Evolutionary conservation across 2,797 vertebrate genomes (phyloP), one percentile per base, ranked within the genome.

Genomic region (Melanotaenia trifasciata): DNA sequence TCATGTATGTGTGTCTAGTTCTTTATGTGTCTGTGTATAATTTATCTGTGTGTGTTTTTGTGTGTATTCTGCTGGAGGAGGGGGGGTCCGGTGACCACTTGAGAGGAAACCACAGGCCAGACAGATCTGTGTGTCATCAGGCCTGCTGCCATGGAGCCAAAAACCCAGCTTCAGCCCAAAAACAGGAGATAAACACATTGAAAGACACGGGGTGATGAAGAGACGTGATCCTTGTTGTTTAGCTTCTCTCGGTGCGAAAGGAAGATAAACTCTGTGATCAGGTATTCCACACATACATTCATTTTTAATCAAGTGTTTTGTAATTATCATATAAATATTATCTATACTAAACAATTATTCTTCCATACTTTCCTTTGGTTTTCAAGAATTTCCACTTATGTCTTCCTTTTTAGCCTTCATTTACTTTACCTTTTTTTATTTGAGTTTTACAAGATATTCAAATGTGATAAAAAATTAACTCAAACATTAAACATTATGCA

Each of bases 91-190:
- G 72, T 83, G 88, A 90, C 92, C 91, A 89, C 88, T 92, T 92
- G 59, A 90, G 86, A 92, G 84, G 61, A 91, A 90, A 90, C 91
- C 92, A 88, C 87, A 88, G 86, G 80, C 90, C 91, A 92, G 91
- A 92, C 88, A 86, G 88, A 81, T 62, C 65, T 76, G 84, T 91
- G 92, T 93, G 91, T 94, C 89, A 93, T 90, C 87, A 66, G 64
- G 74, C 63, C 71, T 59, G 80, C 70, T 65, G 76, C 77, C 60
- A 12, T 68, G 79, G 84, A 87, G 88, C 71, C 74, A 9, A 80
- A 81, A 78, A 72, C 78, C 72, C 78, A 65, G 71, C 64, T 64
- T 64, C 56, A 74, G 64, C 58, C 63, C 56, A 50, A 80, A 79
- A 83, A 81, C 79, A 76, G 2, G 8, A 81, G 60, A 83, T 81